A percentile compares a stretch with the other conserved stretches of the same genome.
phyloP scores from a whole-genome alignment of 2,888 invertebrate species.

The Synergus japonicus region DNA sequence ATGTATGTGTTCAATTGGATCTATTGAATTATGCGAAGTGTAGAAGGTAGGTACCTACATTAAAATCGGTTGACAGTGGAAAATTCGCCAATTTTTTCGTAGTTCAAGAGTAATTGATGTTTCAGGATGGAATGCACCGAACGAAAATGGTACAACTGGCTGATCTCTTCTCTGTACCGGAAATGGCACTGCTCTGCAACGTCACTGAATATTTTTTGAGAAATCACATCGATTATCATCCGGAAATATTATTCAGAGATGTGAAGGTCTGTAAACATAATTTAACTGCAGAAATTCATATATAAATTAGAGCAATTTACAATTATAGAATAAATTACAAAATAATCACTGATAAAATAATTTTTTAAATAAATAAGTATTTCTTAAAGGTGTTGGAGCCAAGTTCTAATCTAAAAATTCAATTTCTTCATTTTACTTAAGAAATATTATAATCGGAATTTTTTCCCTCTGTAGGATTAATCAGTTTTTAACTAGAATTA shows the following conservation, averaged over 20 bases:
- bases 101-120: slow-evolving; percentile 37
- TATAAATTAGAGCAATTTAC: too few species aligned
- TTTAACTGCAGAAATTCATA: too few species aligned
- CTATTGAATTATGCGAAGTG: slow-evolving; percentile 46
- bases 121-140: slow-evolving; percentile 69
- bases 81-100: slow-evolving; percentile 35
- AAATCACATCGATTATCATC: slow-evolving; percentile 94
- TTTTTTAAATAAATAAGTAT: too few species aligned
- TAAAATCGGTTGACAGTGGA: background rate
- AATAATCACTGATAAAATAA: too few species aligned
- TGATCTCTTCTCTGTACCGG: slow-evolving; percentile 97
- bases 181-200: slow-evolving; percentile 95
- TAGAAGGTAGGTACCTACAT: slow-evolving; percentile 60
- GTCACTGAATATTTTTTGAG: slow-evolving; percentile 95
- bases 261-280: slow-evolving; percentile 83
- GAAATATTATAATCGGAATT: too few species aligned
- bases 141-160: slow-evolving; percentile 94
- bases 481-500: too few species aligned
- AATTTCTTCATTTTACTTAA: too few species aligned
- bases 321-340: too few species aligned
- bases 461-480: too few species aligned
- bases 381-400: too few species aligned
- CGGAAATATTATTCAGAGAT: slow-evolving; percentile 96
- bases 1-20: slow-evolving; percentile 57
- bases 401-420: background rate